These are phyloP conservation scores for Trochalopteron elliotii DNA, from an alignment of 2,113 vertebrate genomes.

Conservation along the genomic window DNA sequence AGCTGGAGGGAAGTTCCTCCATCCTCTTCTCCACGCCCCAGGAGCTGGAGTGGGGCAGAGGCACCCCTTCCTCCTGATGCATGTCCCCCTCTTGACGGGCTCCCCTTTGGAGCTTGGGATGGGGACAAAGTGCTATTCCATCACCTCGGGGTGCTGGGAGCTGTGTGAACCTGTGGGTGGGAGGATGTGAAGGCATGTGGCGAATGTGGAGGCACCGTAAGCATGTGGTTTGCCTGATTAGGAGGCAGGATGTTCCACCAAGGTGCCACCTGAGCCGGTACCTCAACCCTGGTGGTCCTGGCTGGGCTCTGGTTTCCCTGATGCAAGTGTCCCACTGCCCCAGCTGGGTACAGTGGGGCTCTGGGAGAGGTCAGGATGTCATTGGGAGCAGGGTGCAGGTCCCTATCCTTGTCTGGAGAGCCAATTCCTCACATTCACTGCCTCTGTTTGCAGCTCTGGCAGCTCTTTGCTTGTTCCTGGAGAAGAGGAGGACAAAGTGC, in stretches of 20 bases:
- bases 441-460: not conserved
- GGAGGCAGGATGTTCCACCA: not conserved
- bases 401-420: not conserved
- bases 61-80: not conserved
- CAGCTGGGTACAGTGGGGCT: no score
- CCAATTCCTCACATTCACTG: fast-evolving
- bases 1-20: conserved; percentile 18
- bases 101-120: fast-evolving
- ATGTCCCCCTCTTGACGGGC: fast-evolving
- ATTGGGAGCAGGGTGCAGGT: not conserved
- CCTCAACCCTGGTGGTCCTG: not conserved
- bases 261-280: not conserved
- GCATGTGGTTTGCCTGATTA: not conserved
- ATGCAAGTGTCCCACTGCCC: not conserved
- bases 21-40: not conserved
- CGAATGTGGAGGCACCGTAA: not conserved
- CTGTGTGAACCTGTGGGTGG: not conserved
- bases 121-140: fast-evolving
- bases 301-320: not conserved
- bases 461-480: not conserved
- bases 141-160: not conserved
- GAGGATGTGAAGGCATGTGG: not conserved
- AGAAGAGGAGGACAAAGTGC: not conserved
- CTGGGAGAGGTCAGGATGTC: not conserved
- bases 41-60: not conserved